Evolutionary conservation across 2,797 vertebrate species (phyloP), one percentile per base, ranked within the genome.

Genomic region (Pseudochromis fuscus): DNA sequence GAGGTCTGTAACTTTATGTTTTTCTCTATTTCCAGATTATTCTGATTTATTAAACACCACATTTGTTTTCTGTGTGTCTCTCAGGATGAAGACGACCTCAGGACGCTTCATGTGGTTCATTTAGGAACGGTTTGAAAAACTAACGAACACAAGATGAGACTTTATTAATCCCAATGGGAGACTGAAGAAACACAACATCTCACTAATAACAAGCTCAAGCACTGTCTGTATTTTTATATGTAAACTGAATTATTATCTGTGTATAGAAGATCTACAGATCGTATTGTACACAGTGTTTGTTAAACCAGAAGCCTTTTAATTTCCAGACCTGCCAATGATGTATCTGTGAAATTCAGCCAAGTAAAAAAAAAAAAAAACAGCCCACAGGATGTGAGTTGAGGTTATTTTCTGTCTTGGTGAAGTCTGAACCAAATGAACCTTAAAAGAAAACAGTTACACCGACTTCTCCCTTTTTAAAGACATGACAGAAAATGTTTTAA

Each of bases 121-220:
- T 95, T 98, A 0, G 95, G 97, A 70, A 90, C 94, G 78, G 95
- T 98, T 24, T 97, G 86, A 96, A 68, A 8, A 45, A 13, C 19
- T 18, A 38, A 53, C 19, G 2, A 69, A 19, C 25, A 24, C 2
- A 4, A 8, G 7, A 75, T 28, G 45, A 55, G 48, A 44, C 53
- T 61, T 74, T 51, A 51, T 58, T 45, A 40, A 68, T 65, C 57
- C 52, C 68, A 60, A 2, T 2, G 13, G 50, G 38, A 53, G 15
- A 33, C 3, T 38, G 23, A 11, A 52, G 44, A 53, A 10, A 49
- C 18, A 35, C 53, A 35, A 23, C 52, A 61, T 7, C 27, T 49
- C 44, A 46, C 9, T 19, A 59, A 3, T 51, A 40, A 71, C 30
- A 49, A 44, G 2, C 23, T 65, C 19, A 35, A 11, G 57, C 21